Evolutionary conservation across 1,140 invertebrate species (phyloP).

Genomic region (Drosophila kepulauana): DNA sequence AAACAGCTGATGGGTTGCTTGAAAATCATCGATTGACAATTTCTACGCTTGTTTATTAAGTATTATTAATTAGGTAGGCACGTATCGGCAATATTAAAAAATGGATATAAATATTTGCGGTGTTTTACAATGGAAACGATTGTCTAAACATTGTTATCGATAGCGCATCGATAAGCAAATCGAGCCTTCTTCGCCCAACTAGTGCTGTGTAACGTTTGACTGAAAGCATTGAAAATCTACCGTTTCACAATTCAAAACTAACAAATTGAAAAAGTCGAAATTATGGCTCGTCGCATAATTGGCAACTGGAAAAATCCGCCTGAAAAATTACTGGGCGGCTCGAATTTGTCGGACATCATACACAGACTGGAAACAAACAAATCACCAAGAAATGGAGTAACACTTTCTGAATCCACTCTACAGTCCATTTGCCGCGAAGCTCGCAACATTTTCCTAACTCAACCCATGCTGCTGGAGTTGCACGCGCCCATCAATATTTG

Average conservation of each 20-base stretch:
- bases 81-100: too few relatives aligned
- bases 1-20: background rate
- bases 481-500: constrained; percentile 28
- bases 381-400: background rate
- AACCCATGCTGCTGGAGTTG: constrained; percentile 36
- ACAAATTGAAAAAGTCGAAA: constrained; percentile 2
- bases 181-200: background rate
- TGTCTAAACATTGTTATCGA: constrained; percentile 6
- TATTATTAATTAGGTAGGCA: background rate
- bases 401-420: background rate
- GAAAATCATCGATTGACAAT: background rate
- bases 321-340: background rate
- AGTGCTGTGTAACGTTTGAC: constrained; percentile 22
- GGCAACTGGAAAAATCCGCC: background rate
- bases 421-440: constrained; percentile 8
- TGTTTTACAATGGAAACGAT: background rate
- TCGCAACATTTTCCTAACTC: constrained; percentile 5
- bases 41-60: too few relatives aligned
- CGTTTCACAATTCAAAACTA: constrained; percentile 11
- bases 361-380: background rate
- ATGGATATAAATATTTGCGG: background rate
- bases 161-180: constrained; percentile 18
- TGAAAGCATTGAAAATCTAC: background rate
- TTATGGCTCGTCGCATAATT: constrained; percentile 5
- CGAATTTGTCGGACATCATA: background rate